phyloP scores from a whole-genome alignment of 2,113 vertebrate genomes.

The Lepisosteus osseus region DNA sequence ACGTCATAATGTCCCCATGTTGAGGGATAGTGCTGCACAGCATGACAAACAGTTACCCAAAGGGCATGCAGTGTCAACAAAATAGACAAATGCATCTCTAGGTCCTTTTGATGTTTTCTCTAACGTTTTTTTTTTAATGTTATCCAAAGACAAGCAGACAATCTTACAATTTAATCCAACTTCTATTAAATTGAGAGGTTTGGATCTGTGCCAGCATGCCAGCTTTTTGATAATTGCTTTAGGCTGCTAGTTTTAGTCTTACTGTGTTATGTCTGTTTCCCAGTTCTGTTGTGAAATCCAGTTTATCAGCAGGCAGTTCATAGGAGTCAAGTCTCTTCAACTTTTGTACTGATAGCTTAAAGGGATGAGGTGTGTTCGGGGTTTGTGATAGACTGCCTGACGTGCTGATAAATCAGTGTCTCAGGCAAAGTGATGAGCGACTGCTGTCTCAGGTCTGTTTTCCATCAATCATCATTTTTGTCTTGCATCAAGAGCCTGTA shows the following conservation, averaged over 20 bases:
- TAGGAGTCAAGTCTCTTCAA: constrained; percentile 29
- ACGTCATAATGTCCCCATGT: constrained; percentile 96
- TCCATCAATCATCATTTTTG: constrained; percentile 79
- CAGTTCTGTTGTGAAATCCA: constrained; percentile 25
- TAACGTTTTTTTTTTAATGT: constrained; percentile 22
- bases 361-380: constrained; percentile 45
- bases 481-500: constrained; percentile 68
- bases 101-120: constrained; percentile 26
- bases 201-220: constrained; percentile 67
- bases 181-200: constrained; percentile 49
- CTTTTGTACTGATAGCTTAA: constrained; percentile 48
- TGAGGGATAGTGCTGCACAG: constrained; percentile 90
- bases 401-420: constrained; percentile 49
- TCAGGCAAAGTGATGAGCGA: constrained; percentile 64
- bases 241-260: constrained; percentile 27
- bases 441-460: constrained; percentile 63
- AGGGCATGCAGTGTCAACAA: constrained; percentile 83
- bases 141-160: constrained; percentile 18
- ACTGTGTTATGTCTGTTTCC: background rate
- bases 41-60: constrained; percentile 80
- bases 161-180: constrained; percentile 38
- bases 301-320: constrained; percentile 26
- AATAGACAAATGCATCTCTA: constrained; percentile 83
- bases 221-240: constrained; percentile 43
- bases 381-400: constrained; percentile 44